Percentiles rank a stretch among this genome's conserved stretches.
Evolutionary conservation across 1,140 invertebrate genomes (phyloP).

Genomic region (Oryzaephilus surinamensis): DNA sequence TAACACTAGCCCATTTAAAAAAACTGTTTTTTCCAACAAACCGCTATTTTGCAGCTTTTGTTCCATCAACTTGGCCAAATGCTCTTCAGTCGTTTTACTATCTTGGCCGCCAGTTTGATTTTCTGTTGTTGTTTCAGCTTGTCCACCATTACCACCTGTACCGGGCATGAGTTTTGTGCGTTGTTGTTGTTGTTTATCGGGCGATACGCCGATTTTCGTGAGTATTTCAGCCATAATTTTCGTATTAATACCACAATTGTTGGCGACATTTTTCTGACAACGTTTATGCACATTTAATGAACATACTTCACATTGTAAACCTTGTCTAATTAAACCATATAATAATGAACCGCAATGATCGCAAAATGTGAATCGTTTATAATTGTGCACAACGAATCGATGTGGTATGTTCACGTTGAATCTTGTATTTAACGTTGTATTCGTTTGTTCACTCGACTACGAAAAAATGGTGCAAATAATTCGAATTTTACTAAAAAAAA

Average conservation of each 20-base stretch:
- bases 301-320: conserved; percentile 95
- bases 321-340: conserved; percentile 94
- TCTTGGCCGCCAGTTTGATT: conserved; percentile 3
- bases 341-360: conserved; percentile 96
- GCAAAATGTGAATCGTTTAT: conserved; percentile 97
- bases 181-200: conserved; percentile 68
- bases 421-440: no score
- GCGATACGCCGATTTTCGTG: conserved; percentile 67
- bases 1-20: no score
- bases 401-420: conserved; percentile 99
- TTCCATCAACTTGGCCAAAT: conserved; percentile 22
- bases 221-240: conserved; percentile 92
- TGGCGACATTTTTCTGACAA: conserved; percentile 98
- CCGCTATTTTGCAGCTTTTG: no score
- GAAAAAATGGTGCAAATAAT: neutral
- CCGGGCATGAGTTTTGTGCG: conserved; percentile 45
- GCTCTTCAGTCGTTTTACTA: conserved; percentile 12
- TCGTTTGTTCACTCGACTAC: conserved; percentile 44
- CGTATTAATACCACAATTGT: conserved; percentile 97
- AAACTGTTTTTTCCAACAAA: no score
- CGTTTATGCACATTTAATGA: conserved; percentile 98
- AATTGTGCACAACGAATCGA: conserved; percentile 86
- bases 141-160: conserved; percentile 12
- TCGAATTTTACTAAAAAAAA: neutral
- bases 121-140: conserved; percentile 8